Base-by-base conservation (phyloP, 2,113 vertebrate species). In the Heliornis fulica region DNA sequence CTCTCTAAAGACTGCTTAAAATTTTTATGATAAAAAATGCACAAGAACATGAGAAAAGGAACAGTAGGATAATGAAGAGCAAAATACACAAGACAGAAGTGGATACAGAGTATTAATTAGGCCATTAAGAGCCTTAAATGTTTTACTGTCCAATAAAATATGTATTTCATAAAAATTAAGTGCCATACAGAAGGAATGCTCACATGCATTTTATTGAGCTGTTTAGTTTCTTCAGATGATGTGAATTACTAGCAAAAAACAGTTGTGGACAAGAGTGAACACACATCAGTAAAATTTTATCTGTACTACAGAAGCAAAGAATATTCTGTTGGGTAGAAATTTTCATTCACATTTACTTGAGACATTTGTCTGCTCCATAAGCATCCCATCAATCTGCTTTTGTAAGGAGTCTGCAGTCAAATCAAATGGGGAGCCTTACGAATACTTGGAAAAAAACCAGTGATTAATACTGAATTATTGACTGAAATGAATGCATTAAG, bases 101-200 rank as follows among this genome's bases (percentile, higher is more conserved):
- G 84, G 59, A 88, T 89, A 78, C 26, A 75, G 79, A 59, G 83
- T 88, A 96, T 96, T 95, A 96, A 97, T 96, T 96, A 95, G 83
- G 69, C 91, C 83, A 94, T 96, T 96, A 93, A 80, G 88, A 87
- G 45, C 74, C 51, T 96, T 89, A 87, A 95, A 92, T 80, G 66
- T 83, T 96, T 96, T 89, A 94, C 79, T 80, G 78, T 76, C 90
- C 83, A 96, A 96, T 96, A 92, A 95, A 96, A 94, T 88, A 96
- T 75, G 78, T 83, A 90, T 91, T 94, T 93, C 77, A 91, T 92
- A 87, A 94, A 92, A 96, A 92, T 75, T 89, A 94, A 95, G 38
- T 72, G 63, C 75, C 72, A 69, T 56, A 46, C 75, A 97, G 72
- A 88, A 92, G 69, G 65, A 93, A 96, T 14, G 56, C 57, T 85